These are phyloP conservation scores for Rhadinocentrus ornatus DNA, from an alignment of 2,797 vertebrate genomes.

Conservation along the genomic window DNA sequence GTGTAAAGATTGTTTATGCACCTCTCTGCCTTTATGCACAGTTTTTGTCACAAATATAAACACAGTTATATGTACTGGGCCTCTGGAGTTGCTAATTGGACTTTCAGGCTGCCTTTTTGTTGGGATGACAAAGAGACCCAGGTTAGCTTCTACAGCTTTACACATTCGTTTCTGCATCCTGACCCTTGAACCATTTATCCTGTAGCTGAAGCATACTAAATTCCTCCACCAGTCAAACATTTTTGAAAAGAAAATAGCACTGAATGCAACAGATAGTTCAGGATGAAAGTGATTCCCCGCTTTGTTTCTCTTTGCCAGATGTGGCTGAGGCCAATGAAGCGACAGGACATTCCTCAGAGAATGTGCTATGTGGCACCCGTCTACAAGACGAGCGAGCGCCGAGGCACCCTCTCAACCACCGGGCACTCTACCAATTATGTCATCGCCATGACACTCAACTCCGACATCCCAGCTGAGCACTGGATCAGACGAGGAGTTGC, in stretches of 20 bases:
- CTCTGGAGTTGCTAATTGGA: neutral
- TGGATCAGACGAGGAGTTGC: conserved; percentile 89
- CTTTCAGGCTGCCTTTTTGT: neutral
- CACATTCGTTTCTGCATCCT: neutral
- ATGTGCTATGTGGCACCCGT: conserved; percentile 85
- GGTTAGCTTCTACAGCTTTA: neutral
- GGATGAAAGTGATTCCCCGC: neutral
- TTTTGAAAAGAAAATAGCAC: too few relatives aligned
- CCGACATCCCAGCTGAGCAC: conserved; percentile 81
- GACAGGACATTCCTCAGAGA: conserved; percentile 81
- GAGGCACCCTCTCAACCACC: conserved; percentile 88
- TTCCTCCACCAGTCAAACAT: neutral
- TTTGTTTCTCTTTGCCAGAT: conserved; percentile 76
- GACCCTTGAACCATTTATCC: conserved; percentile 13
- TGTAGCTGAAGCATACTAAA: neutral
- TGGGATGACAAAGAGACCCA: conserved; percentile 33
- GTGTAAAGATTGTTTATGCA: too few relatives aligned
- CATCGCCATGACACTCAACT: conserved; percentile 16
- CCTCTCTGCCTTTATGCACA: neutral
- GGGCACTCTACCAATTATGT: conserved; percentile 87
- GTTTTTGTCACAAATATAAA: neutral
- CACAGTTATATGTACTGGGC: neutral
- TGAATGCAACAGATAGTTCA: too few relatives aligned
- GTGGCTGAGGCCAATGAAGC: conserved; percentile 88
- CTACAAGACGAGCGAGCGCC: conserved; percentile 91